A percentile compares a stretch with the other conserved stretches of the same genome.
These are phyloP conservation scores for Ceuthmochares aereus DNA, from an alignment of 2,113 vertebrate genomes.

Conservation along the genomic window DNA sequence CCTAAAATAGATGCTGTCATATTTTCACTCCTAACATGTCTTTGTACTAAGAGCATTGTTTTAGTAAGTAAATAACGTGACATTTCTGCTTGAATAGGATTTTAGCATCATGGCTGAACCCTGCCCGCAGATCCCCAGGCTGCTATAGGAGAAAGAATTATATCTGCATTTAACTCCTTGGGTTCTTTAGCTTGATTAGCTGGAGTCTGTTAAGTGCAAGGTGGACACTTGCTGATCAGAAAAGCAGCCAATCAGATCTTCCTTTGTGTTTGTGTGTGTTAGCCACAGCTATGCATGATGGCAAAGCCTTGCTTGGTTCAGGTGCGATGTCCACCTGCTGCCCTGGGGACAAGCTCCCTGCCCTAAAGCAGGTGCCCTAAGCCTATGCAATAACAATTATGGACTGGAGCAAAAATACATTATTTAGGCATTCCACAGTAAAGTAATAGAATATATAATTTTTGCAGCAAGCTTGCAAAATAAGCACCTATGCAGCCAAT, in stretches of 20 bases:
- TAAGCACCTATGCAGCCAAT: not conserved
- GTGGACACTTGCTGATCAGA: not conserved
- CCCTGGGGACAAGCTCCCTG: not conserved
- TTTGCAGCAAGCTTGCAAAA: not conserved
- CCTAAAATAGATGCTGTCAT: conserved; percentile 68
- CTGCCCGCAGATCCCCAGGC: not conserved
- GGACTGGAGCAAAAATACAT: not conserved
- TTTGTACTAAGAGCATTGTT: conserved; percentile 61
- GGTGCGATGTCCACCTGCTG: fast-evolving
- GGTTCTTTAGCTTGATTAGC: not conserved
- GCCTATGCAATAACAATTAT: not conserved
- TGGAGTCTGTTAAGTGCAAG: not conserved
- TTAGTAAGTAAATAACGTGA: conserved; percentile 68
- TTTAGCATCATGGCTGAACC: conserved; percentile 9
- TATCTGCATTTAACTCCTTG: not conserved
- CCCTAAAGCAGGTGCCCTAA: not conserved
- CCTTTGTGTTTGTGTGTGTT: fast-evolving
- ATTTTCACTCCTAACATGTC: conserved; percentile 57
- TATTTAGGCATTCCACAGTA: not conserved
- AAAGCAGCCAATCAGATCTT: not conserved
- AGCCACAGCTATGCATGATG: fast-evolving
- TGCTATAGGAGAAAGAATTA: not conserved
- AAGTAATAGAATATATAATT: not conserved
- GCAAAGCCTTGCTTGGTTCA: not conserved
- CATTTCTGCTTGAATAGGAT: conserved; percentile 37